Conservation (phyloP, 2,113 vertebrate genomes). For the Ceyx melanurus region DNA sequence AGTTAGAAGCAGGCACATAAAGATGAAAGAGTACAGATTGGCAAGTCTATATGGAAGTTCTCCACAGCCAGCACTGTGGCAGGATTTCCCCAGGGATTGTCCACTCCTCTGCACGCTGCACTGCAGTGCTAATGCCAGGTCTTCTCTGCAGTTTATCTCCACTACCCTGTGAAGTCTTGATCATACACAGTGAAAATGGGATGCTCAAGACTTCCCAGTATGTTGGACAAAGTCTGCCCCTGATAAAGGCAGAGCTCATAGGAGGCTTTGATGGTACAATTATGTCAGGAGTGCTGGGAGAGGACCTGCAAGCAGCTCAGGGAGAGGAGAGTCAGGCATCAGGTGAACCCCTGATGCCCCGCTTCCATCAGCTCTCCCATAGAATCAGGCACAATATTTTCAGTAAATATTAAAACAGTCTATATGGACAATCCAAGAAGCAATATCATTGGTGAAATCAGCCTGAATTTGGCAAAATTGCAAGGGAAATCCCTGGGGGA, state of each 20-base stretch:
- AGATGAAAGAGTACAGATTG: slow-evolving; percentile 46
- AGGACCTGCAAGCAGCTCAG: background rate
- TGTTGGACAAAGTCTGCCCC: background rate
- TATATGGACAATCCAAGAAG: background rate
- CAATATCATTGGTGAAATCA: background rate
- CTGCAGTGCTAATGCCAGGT: background rate
- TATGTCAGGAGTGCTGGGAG: rapidly evolving
- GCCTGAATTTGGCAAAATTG: background rate
- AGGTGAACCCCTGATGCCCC: background rate
- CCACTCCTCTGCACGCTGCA: background rate
- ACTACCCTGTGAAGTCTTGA: background rate
- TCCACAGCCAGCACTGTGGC: background rate
- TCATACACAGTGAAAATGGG: background rate
- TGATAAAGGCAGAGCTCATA: background rate
- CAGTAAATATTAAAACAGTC: background rate
- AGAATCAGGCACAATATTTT: background rate
- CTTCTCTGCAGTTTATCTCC: background rate
- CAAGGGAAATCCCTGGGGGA: background rate
- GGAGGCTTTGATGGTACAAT: background rate
- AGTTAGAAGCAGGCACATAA: slow-evolving; percentile 26
- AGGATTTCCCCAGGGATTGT: background rate
- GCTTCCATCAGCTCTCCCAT: background rate
- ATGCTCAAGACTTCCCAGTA: background rate
- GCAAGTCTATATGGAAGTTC: slow-evolving; percentile 6
- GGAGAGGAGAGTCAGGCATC: background rate